These are phyloP conservation scores for Lophius americanus DNA, from an alignment of 2,797 vertebrate genomes.

Conservation along the genomic window DNA sequence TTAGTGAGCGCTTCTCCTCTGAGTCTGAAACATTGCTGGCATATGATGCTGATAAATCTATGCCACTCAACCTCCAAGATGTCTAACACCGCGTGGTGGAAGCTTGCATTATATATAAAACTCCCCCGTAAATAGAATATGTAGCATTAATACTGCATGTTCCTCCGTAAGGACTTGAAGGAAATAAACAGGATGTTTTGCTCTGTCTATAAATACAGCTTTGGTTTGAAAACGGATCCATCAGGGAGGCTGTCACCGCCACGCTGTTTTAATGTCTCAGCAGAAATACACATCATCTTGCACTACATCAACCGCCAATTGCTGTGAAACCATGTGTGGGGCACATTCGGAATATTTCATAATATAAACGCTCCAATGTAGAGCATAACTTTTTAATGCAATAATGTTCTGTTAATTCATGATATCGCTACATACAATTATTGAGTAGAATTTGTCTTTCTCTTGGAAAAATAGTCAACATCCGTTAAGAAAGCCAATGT, in stretches of 20 bases:
- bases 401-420: too few species aligned
- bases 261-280: conserved; percentile 24
- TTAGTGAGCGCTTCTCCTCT: conserved; percentile 63
- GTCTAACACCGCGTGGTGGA: conserved; percentile 11
- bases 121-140: conserved; percentile 32
- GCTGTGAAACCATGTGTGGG: conserved; percentile 7
- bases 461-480: too few species aligned
- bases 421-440: too few species aligned
- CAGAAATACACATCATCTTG: conserved; percentile 10
- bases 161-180: conserved; percentile 16
- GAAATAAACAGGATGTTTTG: conserved; percentile 60
- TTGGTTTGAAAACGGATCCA: conserved; percentile 36
- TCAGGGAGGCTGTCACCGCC: conserved; percentile 47
- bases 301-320: conserved; percentile 13
- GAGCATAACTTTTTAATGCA: too few species aligned
- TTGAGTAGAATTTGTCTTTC: too few species aligned
- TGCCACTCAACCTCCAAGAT: conserved; percentile 21
- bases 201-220: conserved; percentile 56
- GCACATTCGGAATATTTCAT: too few species aligned
- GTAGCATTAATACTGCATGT: conserved; percentile 51
- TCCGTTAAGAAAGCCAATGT: too few species aligned
- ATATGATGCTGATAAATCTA: conserved; percentile 38
- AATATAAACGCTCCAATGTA: too few species aligned
- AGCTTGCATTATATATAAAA: conserved; percentile 27
- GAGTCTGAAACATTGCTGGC: conserved; percentile 40